Evolutionary conservation across 2,888 invertebrate species (phyloP), one percentile per base, ranked within the genome.

Genomic region (Rotaria macrura): DNA sequence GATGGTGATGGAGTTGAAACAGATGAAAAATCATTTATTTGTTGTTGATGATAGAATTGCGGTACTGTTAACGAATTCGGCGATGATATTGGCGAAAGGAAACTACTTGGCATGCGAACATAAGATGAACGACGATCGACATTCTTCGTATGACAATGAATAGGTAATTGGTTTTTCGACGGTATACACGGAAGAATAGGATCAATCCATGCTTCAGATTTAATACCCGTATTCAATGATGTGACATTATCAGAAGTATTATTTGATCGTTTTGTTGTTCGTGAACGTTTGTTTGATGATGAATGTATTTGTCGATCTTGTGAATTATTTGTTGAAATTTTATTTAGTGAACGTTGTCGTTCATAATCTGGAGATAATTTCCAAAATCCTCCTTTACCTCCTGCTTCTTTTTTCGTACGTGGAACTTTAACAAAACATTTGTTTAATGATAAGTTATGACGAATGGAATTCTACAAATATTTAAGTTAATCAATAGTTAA

Each of bases 391-490:
- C 96, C 96, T 90, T 96, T 96, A 5, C n/a, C 43, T 0, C 95
- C 95, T 0, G 95, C 95, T 89, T 96, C 95, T 88, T 94, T 94
- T 90, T 95, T 95, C 0, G 94, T 94, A n/a, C 95, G 92, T 0
- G 95, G 93, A 88, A 94, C 94, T 92, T 96, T 96, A 83, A 96
- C 94, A 91, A 96, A 96, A 89, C 95, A 95, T 91, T 95, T 95
- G 92, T 96, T 96, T 87, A 96, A 92, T 0, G 95, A 96, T 83
- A 96, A 91, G 89, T 96, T 96, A 92, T 96, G 96, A 43, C 96
- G 93, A 88, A 96, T 96, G 3, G 96, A 96, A 90, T 96, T 96
- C 95, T 96, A 79, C 5, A 79, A 40, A 10, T 34, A 65, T 34
- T 23, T 65, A 6, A 65, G 14, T 25, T 54, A 54, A 25, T 25